These are phyloP conservation scores for Theretra japonica DNA, from an alignment of 2,888 invertebrate genomes.

Conservation along the genomic window DNA sequence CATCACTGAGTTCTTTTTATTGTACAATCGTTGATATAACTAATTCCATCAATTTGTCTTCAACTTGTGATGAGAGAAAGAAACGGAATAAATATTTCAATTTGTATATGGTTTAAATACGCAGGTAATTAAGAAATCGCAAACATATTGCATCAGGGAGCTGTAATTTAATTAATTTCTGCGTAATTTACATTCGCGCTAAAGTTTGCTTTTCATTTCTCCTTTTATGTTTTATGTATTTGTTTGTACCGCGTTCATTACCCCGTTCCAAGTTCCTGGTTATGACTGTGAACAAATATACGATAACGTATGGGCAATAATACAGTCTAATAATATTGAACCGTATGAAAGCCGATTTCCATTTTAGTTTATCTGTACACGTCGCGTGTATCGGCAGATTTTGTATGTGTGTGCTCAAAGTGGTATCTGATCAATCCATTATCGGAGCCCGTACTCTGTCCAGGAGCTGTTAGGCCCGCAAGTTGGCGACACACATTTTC, in stretches of 20 bases:
- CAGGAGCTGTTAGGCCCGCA: conserved; percentile 74
- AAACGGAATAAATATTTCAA: background rate
- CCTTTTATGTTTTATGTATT: conserved; percentile 11
- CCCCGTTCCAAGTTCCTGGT: conserved; percentile 7
- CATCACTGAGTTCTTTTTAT: conserved; percentile 69
- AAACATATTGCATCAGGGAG: conserved; percentile 10
- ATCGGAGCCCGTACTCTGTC: conserved; percentile 68
- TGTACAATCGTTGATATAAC: conserved; percentile 65
- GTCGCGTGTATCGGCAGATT: conserved; percentile 6
- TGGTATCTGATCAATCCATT: conserved; percentile 83
- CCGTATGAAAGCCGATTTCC: background rate
- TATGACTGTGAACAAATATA: background rate
- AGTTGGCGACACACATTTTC: conserved; percentile 83
- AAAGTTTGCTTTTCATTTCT: conserved; percentile 10
- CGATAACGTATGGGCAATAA: background rate
- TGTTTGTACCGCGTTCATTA: conserved; percentile 4
- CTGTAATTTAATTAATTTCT: conserved; percentile 3
- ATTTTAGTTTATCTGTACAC: conserved; percentile 3
- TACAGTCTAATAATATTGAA: conserved; percentile 12
- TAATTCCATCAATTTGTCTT: conserved; percentile 53
- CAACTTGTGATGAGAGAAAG: conserved; percentile 8
- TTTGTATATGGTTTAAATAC: background rate
- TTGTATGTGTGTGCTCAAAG: conserved; percentile 54
- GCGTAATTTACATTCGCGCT: background rate
- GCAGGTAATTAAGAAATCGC: background rate